phyloP scores from a whole-genome alignment of 2,797 vertebrate genomes.

The Chanos chanos region DNA sequence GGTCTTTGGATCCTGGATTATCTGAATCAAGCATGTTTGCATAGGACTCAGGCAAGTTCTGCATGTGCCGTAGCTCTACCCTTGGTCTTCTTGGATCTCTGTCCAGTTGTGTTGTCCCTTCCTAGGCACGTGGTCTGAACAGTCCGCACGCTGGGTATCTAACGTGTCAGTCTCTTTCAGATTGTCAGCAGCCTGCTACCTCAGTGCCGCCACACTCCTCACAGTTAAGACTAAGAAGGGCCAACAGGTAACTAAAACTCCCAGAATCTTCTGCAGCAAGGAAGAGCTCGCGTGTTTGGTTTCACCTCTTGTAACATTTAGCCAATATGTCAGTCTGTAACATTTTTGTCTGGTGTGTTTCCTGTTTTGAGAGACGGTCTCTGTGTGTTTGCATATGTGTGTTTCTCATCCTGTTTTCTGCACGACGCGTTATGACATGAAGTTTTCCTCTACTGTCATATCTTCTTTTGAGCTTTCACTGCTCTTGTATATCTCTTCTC shows the following conservation, averaged over 20 bases:
- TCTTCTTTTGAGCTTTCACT: too few relatives aligned
- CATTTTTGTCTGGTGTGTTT: background rate
- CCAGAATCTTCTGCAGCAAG: too few relatives aligned
- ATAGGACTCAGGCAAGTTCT: too few relatives aligned
- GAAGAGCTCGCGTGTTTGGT: too few relatives aligned
- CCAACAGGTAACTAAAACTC: slow-evolving; percentile 83
- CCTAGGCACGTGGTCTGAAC: background rate
- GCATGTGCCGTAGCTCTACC: background rate
- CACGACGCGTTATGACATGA: too few relatives aligned
- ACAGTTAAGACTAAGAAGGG: slow-evolving; percentile 79
- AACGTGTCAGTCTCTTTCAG: slow-evolving; percentile 93
- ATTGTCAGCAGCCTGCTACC: slow-evolving; percentile 96
- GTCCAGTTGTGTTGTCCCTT: background rate
- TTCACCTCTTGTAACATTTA: background rate
- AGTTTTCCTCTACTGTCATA: too few relatives aligned
- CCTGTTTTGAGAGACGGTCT: too few relatives aligned
- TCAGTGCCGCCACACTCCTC: slow-evolving; percentile 82
- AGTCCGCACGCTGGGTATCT: slow-evolving; percentile 65
- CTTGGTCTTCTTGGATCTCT: background rate
- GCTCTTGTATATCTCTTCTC: too few relatives aligned
- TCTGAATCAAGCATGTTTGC: too few relatives aligned
- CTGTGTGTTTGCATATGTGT: too few relatives aligned
- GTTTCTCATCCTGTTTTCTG: background rate
- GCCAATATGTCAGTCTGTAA: background rate
- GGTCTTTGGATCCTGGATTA: too few relatives aligned